phyloP scores from a whole-genome alignment of 92 coral and sea anemone genomes.

The Ricordea florida region DNA sequence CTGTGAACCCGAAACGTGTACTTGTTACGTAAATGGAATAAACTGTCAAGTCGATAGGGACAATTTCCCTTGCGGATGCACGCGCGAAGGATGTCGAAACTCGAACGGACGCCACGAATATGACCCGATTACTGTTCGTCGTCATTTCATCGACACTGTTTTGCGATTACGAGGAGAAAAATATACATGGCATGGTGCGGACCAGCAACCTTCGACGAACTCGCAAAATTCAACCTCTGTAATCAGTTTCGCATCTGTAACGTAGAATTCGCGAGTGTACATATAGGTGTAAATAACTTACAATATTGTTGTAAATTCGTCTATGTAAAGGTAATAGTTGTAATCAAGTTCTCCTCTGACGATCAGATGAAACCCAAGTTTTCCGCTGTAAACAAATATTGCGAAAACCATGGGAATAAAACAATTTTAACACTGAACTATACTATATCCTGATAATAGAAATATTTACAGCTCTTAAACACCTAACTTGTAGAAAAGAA shows the following conservation, averaged over 20 bases:
- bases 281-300: no score
- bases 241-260: background rate
- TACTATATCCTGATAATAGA: no score
- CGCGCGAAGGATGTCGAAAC: slow-evolving; percentile 84
- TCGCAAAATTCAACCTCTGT: background rate
- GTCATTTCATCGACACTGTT: slow-evolving; percentile 89
- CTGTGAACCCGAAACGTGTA: slow-evolving; percentile 87
- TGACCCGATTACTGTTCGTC: slow-evolving; percentile 83
- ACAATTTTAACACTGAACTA: no score
- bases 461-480: no score
- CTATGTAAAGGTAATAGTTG: no score
- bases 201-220: background rate
- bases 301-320: no score
- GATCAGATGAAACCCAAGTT: no score
- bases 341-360: no score
- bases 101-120: slow-evolving; percentile 94
- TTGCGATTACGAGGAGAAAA: slow-evolving; percentile 72
- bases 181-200: slow-evolving; percentile 63
- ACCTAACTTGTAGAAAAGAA: no score
- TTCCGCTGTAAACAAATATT: no score
- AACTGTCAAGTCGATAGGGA: slow-evolving; percentile 98
- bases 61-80: slow-evolving; percentile 96
- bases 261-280: no score
- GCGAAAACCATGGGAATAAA: no score
- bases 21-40: slow-evolving; percentile 90